These are phyloP conservation scores for Drosophila parabipectinata DNA, from an alignment of 1,140 invertebrate species.

Conservation along the genomic window DNA sequence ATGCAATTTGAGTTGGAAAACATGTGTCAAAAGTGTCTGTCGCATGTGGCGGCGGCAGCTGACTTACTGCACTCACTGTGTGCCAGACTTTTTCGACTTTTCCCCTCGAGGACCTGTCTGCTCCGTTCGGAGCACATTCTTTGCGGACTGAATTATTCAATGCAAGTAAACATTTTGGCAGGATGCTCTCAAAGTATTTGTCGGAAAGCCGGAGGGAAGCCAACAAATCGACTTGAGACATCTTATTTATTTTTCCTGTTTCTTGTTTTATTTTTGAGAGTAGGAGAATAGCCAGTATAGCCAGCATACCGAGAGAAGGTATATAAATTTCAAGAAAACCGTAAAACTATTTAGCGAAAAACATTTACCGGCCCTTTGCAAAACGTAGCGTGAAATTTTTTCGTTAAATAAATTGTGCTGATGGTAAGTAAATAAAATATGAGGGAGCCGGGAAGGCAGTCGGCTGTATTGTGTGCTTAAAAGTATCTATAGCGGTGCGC, in stretches of 20 bases:
- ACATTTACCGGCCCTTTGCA: slow-evolving; percentile 33
- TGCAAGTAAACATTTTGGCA: slow-evolving; percentile 62
- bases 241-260: slow-evolving; percentile 21
- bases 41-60: slow-evolving; percentile 4
- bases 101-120: slow-evolving; percentile 16
- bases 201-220: slow-evolving; percentile 43
- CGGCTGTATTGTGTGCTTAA: slow-evolving; percentile 47
- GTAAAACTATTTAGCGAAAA: slow-evolving; percentile 77
- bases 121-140: slow-evolving; percentile 21
- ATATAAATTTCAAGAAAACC: slow-evolving; percentile 62
- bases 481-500: slow-evolving; percentile 21
- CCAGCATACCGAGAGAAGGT: neutral
- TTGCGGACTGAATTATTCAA: slow-evolving; percentile 53
- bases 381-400: slow-evolving; percentile 53
- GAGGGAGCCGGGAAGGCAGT: slow-evolving; percentile 25
- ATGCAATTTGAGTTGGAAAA: slow-evolving; percentile 54
- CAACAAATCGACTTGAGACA: slow-evolving; percentile 70
- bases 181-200: slow-evolving; percentile 31
- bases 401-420: slow-evolving; percentile 61
- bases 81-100: slow-evolving; percentile 22
- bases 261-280: neutral
- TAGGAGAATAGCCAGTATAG: neutral
- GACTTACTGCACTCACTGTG: slow-evolving; percentile 44
- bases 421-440: slow-evolving; percentile 61
- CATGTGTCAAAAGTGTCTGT: slow-evolving; percentile 54